Evolutionary conservation across 1,140 invertebrate genomes (phyloP).

Genomic region (Cepaea nemoralis): DNA sequence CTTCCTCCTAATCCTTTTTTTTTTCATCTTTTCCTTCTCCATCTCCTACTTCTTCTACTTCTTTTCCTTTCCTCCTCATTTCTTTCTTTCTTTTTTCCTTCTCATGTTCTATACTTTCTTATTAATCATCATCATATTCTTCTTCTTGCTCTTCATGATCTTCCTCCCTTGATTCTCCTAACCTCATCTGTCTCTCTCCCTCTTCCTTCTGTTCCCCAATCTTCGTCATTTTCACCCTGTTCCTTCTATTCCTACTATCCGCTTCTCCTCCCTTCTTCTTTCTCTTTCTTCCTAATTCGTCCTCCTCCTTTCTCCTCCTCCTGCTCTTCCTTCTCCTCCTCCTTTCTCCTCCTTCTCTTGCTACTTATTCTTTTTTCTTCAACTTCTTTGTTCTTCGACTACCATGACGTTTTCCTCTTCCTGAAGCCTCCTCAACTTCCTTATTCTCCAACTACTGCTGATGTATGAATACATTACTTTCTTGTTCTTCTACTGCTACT

Average conservation of each 20-base stretch:
- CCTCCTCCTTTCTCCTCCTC: background rate
- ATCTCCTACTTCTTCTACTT: background rate
- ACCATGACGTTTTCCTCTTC: too few relatives aligned
- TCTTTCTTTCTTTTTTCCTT: background rate
- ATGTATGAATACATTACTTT: too few relatives aligned
- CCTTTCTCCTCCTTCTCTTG: background rate
- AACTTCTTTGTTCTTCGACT: background rate
- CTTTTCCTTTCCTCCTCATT: background rate
- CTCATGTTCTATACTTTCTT: background rate
- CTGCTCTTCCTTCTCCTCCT: background rate
- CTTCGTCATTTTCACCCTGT: background rate
- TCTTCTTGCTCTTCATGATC: background rate
- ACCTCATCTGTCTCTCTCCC: background rate
- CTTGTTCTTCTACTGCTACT: too few relatives aligned
- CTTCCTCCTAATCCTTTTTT: background rate
- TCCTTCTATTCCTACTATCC: background rate
- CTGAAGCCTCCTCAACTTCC: conserved; percentile 52
- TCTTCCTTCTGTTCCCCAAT: background rate
- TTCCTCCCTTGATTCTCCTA: background rate
- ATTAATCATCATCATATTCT: background rate
- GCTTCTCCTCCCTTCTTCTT: background rate
- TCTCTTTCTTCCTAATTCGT: background rate
- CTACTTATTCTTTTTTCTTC: background rate
- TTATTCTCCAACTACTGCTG: too few relatives aligned
- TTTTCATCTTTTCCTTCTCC: background rate